Base-by-base conservation (phyloP, 2,797 vertebrate species). In the Phataginus tricuspis region DNA sequence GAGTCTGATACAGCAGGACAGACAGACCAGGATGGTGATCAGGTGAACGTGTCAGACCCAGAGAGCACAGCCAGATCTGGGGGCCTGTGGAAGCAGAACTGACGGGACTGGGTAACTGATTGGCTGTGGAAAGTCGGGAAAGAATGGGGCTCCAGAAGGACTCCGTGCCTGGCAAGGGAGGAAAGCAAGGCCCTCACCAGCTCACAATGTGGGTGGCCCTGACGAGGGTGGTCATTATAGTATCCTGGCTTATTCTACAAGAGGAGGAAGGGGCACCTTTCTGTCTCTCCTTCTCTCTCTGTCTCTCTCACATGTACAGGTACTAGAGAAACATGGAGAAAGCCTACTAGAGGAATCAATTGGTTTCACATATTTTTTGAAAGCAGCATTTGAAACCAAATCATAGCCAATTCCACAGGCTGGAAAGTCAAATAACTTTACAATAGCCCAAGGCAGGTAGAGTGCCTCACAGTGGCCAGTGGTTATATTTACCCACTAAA, bases 391-490 rank as follows among this genome's bases (percentile, higher is more conserved):
- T 57, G 45, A 89, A 74, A 86, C 27, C 42, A 97, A 92, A 69
- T 34, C 34, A 34, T 68, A 77, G 10, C 34, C 68, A 74, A 59
- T 94, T 75, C 42, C 92, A 86, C 34, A 69, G 15, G 29, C 61
- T 89, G 75, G 71, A 94, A 90, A 89, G 55, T 88, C 78, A 86
- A 83, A 83, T 68, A 92, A 83, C 72, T 91, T 80, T 64, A 49
- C 94, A 88, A 64, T 59, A 78, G 74, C n/a, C 74, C 72, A 83
- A 82, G 84, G 49, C 63, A 59, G 55, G 51, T 53, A 45, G 14
- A 80, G 74, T 51, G n/a, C 16, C 15, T 61, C 61, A 34, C 92
- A 96, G 71, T 15, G 31, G 84, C 61, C 49, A 11, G 11, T 49
- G 74, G 74, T 75, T 84, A 34, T 89, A 45, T 96, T 95, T 90